Conservation (phyloP, 2,797 vertebrate species). For the Danio aesculapii region DNA sequence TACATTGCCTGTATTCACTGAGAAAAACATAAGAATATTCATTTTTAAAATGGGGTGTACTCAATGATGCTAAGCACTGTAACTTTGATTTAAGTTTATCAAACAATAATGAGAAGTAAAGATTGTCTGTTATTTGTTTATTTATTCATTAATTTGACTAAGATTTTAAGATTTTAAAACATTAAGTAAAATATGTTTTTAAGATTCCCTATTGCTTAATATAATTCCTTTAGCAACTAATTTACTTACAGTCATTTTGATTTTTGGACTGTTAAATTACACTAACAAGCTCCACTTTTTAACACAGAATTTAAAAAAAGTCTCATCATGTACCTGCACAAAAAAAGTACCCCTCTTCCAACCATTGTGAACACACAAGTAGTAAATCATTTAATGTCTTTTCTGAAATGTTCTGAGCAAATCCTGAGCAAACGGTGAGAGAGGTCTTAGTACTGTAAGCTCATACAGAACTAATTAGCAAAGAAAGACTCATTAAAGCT, state of each 20-base stretch:
- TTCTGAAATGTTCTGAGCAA: neutral
- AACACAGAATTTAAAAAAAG: neutral
- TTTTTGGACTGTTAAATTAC: neutral
- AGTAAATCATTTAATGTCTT: neutral
- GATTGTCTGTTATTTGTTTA: neutral
- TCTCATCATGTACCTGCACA: neutral
- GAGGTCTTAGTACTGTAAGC: conserved; percentile 34
- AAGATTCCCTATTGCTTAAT: neutral
- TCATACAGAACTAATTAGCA: conserved; percentile 72
- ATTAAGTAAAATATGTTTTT: neutral
- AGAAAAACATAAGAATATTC: too few relatives aligned
- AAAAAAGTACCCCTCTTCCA: neutral
- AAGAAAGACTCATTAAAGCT: conserved; percentile 76
- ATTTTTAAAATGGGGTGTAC: too few relatives aligned
- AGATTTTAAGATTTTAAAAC: neutral
- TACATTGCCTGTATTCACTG: too few relatives aligned
- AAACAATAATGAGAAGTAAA: conserved; percentile 1
- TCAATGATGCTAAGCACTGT: too few relatives aligned
- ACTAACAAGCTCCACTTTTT: neutral
- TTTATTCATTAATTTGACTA: neutral
- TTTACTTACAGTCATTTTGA: neutral
- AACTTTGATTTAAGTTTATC: too few relatives aligned
- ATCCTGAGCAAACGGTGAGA: conserved; percentile 33
- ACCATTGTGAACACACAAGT: neutral
- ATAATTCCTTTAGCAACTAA: neutral